Percentiles rank a stretch among this genome's conserved stretches.
These are phyloP conservation scores for Lissocephala sabroskyi DNA, from an alignment of 2,888 invertebrate genomes.

Conservation along the genomic window DNA sequence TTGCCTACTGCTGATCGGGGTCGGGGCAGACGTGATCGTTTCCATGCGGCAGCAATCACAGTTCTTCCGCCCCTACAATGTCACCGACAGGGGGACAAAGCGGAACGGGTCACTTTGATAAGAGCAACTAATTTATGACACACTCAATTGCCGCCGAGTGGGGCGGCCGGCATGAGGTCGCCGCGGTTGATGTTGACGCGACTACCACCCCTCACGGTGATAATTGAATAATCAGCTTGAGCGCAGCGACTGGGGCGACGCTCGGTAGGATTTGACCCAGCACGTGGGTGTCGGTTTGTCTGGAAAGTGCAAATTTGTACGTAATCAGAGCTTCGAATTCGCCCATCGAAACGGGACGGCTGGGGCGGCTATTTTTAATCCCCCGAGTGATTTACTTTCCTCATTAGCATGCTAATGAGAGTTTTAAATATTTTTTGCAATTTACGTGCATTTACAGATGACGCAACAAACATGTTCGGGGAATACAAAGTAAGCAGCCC, in stretches of 20 bases:
- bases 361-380: too few species aligned
- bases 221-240: conserved; percentile 61
- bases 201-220: conserved; percentile 51
- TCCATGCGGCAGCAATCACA: conserved; percentile 29
- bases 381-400: too few species aligned
- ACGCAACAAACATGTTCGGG: too few species aligned
- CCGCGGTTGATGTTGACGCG: conserved; percentile 39
- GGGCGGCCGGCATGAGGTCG: conserved; percentile 16
- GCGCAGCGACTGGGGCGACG: conserved; percentile 34
- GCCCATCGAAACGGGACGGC: too few species aligned
- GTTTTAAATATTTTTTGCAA: too few species aligned
- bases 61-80: conserved; percentile 28
- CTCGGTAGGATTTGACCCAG: conserved; percentile 17
- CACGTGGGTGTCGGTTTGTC: neutral
- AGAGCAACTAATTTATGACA: conserved; percentile 43
- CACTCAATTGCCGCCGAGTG: conserved; percentile 37
- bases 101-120: conserved; percentile 19
- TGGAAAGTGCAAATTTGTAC: conserved; percentile 45
- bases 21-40: too few species aligned
- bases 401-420: too few species aligned
- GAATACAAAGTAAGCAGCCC: too few species aligned
- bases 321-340: conserved; percentile 32
- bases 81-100: too few species aligned
- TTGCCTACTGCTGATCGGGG: too few species aligned
- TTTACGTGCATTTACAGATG: too few species aligned